A percentile compares a stretch with the other conserved stretches of the same genome.
Conservation (phyloP, 1,140 invertebrate species). For the Sesamia nonagrioides region DNA sequence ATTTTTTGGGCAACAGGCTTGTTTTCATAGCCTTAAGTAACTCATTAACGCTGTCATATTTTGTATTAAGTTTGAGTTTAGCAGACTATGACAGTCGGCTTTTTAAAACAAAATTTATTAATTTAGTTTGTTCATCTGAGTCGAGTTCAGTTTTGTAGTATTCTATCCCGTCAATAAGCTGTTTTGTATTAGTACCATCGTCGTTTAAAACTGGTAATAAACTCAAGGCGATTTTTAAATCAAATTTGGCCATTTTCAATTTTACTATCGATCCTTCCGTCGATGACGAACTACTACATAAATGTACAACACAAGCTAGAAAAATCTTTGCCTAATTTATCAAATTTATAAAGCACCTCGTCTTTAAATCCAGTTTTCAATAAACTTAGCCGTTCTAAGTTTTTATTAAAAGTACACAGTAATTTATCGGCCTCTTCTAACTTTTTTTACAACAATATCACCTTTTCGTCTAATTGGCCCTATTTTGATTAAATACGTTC, state of each 20-base stretch:
- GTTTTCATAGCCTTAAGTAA: too few relatives aligned
- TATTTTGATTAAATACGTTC: constrained; percentile 53
- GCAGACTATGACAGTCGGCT: too few relatives aligned
- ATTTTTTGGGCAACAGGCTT: constrained; percentile 4
- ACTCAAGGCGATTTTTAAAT: constrained; percentile 15
- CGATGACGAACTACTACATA: constrained; percentile 41
- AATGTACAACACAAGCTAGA: constrained; percentile 35
- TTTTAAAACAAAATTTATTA: constrained; percentile 10
- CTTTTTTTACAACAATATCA: constrained; percentile 44
- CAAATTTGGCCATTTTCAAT: constrained; percentile 4
- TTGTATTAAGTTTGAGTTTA: too few relatives aligned
- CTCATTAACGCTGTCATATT: too few relatives aligned
- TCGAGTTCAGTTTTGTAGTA: constrained; percentile 3
- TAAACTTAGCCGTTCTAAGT: constrained; percentile 13
- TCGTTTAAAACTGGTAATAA: too few relatives aligned
- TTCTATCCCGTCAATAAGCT: constrained; percentile 14
- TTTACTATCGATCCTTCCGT: background rate
- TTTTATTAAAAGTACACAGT: constrained; percentile 7
- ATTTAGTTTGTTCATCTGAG: background rate
- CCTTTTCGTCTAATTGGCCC: constrained; percentile 48
- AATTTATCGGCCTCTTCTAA: constrained; percentile 48
- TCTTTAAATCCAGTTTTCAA: constrained; percentile 34
- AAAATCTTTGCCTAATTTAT: constrained; percentile 41
- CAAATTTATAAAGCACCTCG: constrained; percentile 31
- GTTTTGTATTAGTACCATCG: constrained; percentile 3